These are phyloP conservation scores for Leptopterna dolabrata DNA, from an alignment of 2,888 invertebrate genomes.

Conservation along the genomic window DNA sequence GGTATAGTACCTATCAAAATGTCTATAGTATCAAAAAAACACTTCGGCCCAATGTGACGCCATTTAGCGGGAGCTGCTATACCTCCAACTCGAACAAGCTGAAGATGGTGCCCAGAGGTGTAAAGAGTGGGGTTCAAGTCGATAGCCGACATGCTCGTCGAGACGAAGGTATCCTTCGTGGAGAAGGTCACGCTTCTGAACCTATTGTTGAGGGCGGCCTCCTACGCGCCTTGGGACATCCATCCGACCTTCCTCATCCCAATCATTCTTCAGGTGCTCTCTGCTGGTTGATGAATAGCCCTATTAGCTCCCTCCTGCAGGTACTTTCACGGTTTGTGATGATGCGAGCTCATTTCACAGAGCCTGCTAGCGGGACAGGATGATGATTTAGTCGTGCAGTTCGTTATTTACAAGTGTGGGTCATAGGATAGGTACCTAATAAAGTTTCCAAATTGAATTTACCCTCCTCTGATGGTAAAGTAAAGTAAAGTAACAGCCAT, in stretches of 20 bases:
- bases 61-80: no score
- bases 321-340: neutral
- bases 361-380: no score
- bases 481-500: no score
- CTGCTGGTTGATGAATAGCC: neutral
- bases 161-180: neutral
- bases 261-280: neutral
- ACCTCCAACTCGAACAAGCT: no score
- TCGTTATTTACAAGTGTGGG: no score
- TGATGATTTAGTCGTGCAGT: no score
- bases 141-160: neutral
- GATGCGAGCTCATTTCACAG: neutral
- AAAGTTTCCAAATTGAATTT: no score
- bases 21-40: no score
- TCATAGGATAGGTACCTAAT: no score
- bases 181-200: neutral
- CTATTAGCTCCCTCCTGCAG: neutral
- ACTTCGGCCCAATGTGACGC: no score
- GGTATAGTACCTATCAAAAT: no score
- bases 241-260: neutral
- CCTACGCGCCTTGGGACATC: neutral
- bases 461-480: no score
- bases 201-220: conserved; percentile 1
- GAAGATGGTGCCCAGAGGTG: neutral
- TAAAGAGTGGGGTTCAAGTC: neutral